phyloP scores from a whole-genome alignment of 37 sponge, comb jelly and placozoan genomes.

The Chondrilla cf. caribensis region DNA sequence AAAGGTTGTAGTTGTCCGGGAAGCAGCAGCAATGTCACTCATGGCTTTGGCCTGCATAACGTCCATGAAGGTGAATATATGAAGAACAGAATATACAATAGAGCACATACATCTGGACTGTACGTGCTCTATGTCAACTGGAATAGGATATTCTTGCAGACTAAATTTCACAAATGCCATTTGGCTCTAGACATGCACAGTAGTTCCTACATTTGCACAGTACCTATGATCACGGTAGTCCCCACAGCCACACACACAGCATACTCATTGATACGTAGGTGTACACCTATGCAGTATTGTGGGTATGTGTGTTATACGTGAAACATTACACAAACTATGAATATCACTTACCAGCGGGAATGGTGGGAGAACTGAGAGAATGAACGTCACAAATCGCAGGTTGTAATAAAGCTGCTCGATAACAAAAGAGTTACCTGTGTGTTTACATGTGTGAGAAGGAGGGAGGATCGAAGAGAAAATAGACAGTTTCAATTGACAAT shows the following conservation, averaged over 20 bases:
- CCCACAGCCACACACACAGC: not conserved
- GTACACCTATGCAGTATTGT: too few relatives aligned
- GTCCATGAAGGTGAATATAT: not conserved
- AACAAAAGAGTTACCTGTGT: constrained; percentile 64
- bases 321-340: too few relatives aligned
- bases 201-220: too few relatives aligned
- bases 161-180: too few relatives aligned
- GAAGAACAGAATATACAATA: not conserved
- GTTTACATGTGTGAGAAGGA: not conserved
- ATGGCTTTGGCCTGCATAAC: constrained; percentile 67
- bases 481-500: not conserved
- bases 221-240: too few relatives aligned
- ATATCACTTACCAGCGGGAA: constrained; percentile 71
- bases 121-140: too few relatives aligned
- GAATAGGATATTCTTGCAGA: too few relatives aligned
- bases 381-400: constrained; percentile 21
- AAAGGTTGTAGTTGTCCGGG: constrained; percentile 46
- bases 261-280: not conserved
- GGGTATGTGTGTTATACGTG: too few relatives aligned
- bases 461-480: not conserved
- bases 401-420: constrained; percentile 53
- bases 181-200: too few relatives aligned
- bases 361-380: constrained; percentile 72
- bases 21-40: constrained; percentile 64
- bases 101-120: too few relatives aligned